Percentiles rank a stretch among this genome's conserved stretches.
phyloP scores from a whole-genome alignment of 2,797 vertebrate species.

The Smutsia gigantea region DNA sequence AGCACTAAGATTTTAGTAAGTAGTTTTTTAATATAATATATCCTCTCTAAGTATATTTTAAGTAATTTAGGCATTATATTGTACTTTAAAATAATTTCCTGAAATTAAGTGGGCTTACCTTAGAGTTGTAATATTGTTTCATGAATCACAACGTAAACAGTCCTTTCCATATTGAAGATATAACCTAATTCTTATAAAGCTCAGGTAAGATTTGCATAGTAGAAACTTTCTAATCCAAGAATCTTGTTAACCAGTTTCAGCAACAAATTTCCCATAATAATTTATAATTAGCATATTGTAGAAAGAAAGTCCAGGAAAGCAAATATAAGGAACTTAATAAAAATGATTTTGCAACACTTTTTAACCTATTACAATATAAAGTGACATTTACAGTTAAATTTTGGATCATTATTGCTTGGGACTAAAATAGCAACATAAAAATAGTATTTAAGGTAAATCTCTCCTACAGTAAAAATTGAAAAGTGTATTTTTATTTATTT shows the following conservation, averaged over 20 bases:
- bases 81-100: slow-evolving; percentile 19
- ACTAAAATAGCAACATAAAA: background rate
- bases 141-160: background rate
- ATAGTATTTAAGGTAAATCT: background rate
- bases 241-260: background rate
- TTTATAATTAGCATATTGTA: background rate
- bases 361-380: slow-evolving; percentile 28
- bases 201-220: background rate
- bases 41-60: background rate
- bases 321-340: slow-evolving; percentile 17
- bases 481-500: background rate
- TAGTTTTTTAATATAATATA: background rate
- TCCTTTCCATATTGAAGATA: background rate
- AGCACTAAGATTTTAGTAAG: background rate
- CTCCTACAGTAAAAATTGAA: background rate
- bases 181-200: slow-evolving; percentile 19
- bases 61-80: slow-evolving; percentile 31
- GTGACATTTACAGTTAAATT: background rate
- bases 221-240: background rate
- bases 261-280: background rate
- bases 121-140: background rate
- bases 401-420: background rate
- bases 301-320: background rate
- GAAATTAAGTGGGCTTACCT: background rate
- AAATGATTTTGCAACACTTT: background rate